Evolutionary conservation across 2,797 vertebrate species (phyloP), one percentile per base, ranked within the genome.

Genomic region (Podarcis siculus): DNA sequence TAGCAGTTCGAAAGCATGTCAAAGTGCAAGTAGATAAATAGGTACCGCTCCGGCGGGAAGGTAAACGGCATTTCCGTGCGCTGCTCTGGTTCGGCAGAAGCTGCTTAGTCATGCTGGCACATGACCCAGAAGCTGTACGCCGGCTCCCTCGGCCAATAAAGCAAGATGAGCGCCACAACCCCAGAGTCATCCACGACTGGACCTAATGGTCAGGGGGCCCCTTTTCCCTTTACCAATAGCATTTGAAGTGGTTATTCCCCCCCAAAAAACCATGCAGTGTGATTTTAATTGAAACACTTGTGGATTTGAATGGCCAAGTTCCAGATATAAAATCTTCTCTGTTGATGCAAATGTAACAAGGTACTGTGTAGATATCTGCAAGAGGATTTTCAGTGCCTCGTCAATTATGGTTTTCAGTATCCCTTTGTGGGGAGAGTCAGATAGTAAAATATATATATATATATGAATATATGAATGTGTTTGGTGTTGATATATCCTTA

Each of bases 391-490:
- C 21, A 42, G n/a, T n/a, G 12, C 69, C 69, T 71, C 13, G 1
- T 69, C 8, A 1, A 21, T 66, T 66, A 66, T 21, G 64, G 23
- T 27, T 21, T 75, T 30, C 13, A 82, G 25, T 42, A 69, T 67
- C 37, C 37, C 27, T 71, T 25, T 58, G 5, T 8, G 7, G 7
- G 12, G 66, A 32, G 25, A 45, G 23, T 21, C 17, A 49, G 67
- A 49, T 49, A 3, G 6, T 58, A 37, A 30, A 42, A n/a, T n/a
- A n/a, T n/a, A n/a, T n/a, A n/a, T n/a, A n/a, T n/a, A n/a, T n/a
- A n/a, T n/a, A n/a, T n/a, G n/a, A n/a, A n/a, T n/a, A n/a, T n/a
- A 78, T 0, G 0, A 6, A 37, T 0, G 10, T 4, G 13, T 2
- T 8, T 61, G 13, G 6, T 80, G 45, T 27, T 69, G 67, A 81